Conservation (phyloP, 1,140 invertebrate genomes). For the Drosophila simulans region DNA sequence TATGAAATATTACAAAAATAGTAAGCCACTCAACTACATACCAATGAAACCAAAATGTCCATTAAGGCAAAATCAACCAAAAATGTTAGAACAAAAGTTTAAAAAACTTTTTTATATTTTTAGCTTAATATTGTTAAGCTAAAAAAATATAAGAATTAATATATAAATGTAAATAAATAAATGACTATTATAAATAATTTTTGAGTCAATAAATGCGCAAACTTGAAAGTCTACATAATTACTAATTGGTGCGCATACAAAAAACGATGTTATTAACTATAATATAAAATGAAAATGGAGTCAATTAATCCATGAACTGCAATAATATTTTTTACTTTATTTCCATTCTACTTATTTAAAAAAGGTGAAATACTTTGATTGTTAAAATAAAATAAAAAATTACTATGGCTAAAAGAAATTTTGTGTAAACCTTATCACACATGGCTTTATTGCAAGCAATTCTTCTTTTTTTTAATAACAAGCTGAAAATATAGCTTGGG, state of each 20-base stretch:
- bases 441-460: not conserved
- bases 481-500: too few species aligned
- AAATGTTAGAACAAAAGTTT: slow-evolving; percentile 57
- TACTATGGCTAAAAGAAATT: not conserved
- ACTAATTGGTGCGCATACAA: not conserved
- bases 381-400: not conserved
- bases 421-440: not conserved
- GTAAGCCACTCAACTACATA: slow-evolving; percentile 3
- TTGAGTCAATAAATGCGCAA: not conserved
- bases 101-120: slow-evolving; percentile 56
- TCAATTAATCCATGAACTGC: not conserved
- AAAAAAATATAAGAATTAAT: slow-evolving; percentile 3
- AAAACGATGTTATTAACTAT: not conserved
- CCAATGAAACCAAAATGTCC: slow-evolving; percentile 58
- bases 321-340: not conserved
- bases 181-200: not conserved
- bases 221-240: not conserved
- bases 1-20: not conserved
- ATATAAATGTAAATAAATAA: slow-evolving; percentile 43
- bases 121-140: slow-evolving; percentile 8
- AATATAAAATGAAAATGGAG: not conserved
- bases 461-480: not conserved
- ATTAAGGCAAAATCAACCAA: slow-evolving; percentile 55
- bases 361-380: not conserved
- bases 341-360: not conserved